A percentile compares a stretch with the other conserved stretches of the same genome.
phyloP scores from a whole-genome alignment of 2,113 vertebrate genomes.

The Misgurnus anguillicaudatus region DNA sequence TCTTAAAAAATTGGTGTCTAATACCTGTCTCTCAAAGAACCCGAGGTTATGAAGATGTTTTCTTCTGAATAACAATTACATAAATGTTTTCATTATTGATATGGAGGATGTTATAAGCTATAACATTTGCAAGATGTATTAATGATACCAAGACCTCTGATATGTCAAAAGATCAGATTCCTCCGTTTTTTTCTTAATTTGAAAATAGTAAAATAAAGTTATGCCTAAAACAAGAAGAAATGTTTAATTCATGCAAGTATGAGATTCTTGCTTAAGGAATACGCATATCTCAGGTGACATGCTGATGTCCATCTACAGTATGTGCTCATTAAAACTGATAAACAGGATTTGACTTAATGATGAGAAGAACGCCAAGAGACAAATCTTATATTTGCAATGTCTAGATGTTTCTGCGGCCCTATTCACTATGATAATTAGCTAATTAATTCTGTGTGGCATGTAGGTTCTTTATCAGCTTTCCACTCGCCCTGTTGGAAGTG shows the following conservation, averaged over 20 bases:
- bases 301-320: background rate
- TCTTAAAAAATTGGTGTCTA: too few species aligned
- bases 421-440: constrained; percentile 23
- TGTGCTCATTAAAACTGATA: constrained; percentile 25
- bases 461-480: constrained; percentile 37
- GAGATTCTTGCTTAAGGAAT: background rate
- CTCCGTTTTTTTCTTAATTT: too few species aligned
- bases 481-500: background rate
- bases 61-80: too few species aligned
- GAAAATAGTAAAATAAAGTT: too few species aligned
- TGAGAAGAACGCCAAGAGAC: constrained; percentile 23
- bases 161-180: too few species aligned
- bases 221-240: too few species aligned
- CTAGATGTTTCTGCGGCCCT: constrained; percentile 1
- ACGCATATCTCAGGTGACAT: background rate
- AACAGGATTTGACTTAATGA: constrained; percentile 21
- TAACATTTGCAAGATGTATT: too few species aligned
- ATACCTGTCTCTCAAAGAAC: too few species aligned
- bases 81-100: too few species aligned
- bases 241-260: background rate
- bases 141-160: too few species aligned
- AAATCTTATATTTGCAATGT: constrained; percentile 4
- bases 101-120: too few species aligned
- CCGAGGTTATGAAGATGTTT: too few species aligned
- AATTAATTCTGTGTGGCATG: constrained; percentile 31